Percentiles rank a stretch among this genome's conserved stretches.
Evolutionary conservation across 2,888 invertebrate genomes (phyloP).

Genomic region (Lysandra coridon): DNA sequence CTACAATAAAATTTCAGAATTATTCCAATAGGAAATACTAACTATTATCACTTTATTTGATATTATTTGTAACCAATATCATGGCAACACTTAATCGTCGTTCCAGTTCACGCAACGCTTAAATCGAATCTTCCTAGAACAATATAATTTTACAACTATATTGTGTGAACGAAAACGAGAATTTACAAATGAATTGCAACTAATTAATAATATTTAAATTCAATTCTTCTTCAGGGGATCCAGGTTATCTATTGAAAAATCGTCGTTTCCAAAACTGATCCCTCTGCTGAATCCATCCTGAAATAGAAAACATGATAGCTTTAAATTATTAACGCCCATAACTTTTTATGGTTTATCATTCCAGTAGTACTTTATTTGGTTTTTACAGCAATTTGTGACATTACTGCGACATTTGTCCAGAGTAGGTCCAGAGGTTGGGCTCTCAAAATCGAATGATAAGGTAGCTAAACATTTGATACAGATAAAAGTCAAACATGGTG

Average conservation of each 20-base stretch:
- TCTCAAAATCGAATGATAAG: too few species aligned
- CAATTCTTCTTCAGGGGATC: constrained; percentile 92
- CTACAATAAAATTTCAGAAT: constrained; percentile 52
- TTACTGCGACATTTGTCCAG: too few species aligned
- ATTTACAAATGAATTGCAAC: constrained; percentile 49
- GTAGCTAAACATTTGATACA: too few species aligned
- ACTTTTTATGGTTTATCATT: too few species aligned
- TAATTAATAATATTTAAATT: constrained; percentile 44
- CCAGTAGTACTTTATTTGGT: too few species aligned
- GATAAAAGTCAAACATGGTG: too few species aligned
- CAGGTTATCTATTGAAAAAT: constrained; percentile 95
- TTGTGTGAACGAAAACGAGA: constrained; percentile 60
- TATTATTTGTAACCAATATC: constrained; percentile 68
- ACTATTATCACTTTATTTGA: constrained; percentile 59
- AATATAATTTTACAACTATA: constrained; percentile 48
- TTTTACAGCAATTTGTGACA: too few species aligned
- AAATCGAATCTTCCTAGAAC: constrained; percentile 46
- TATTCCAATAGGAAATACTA: constrained; percentile 53
- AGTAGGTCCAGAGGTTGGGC: too few species aligned
- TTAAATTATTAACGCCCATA: neutral
- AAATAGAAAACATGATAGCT: constrained; percentile 51
- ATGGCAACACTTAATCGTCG: constrained; percentile 63
- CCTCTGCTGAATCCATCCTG: constrained; percentile 95
- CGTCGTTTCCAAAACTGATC: constrained; percentile 93
- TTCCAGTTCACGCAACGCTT: constrained; percentile 58